These are phyloP conservation scores for Mesodorylaimus sp. DNA, from an alignment of 2,888 invertebrate genomes.

Conservation along the genomic window DNA sequence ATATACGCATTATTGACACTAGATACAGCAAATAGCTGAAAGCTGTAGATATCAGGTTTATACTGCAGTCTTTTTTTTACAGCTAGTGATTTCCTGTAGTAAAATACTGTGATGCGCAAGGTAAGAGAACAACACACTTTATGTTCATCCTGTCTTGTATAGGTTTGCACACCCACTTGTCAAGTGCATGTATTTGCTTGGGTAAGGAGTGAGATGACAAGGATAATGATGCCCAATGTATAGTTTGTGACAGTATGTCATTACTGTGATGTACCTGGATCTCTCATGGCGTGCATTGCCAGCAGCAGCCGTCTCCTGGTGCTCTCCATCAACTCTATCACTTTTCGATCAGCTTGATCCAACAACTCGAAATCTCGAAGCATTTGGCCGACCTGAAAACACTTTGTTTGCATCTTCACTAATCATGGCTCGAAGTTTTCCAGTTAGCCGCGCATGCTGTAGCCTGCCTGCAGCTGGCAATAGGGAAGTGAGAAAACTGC, in stretches of 20 bases:
- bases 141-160: too few species aligned
- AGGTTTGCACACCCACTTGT: not conserved
- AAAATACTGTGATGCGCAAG: too few species aligned
- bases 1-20: too few species aligned
- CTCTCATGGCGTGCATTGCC: conserved; percentile 74
- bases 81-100: too few species aligned
- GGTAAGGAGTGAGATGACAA: not conserved
- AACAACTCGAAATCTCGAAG: conserved; percentile 79
- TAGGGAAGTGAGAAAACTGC: too few species aligned
- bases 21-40: too few species aligned
- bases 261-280: conserved; percentile 50
- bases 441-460: too few species aligned
- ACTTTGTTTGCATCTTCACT: not conserved
- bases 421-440: too few species aligned
- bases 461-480: too few species aligned
- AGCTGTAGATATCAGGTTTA: too few species aligned
- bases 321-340: conserved; percentile 63
- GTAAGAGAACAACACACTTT: too few species aligned
- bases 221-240: not conserved
- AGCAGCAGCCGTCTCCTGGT: conserved; percentile 74
- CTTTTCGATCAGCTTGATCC: conserved; percentile 57
- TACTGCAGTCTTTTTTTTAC: too few species aligned
- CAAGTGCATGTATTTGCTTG: not conserved
- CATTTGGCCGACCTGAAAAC: conserved; percentile 45
- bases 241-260: not conserved